Evolutionary conservation across 2,113 vertebrate species (phyloP), one percentile per base, ranked within the genome.

Genomic region (Varanus salvator): DNA sequence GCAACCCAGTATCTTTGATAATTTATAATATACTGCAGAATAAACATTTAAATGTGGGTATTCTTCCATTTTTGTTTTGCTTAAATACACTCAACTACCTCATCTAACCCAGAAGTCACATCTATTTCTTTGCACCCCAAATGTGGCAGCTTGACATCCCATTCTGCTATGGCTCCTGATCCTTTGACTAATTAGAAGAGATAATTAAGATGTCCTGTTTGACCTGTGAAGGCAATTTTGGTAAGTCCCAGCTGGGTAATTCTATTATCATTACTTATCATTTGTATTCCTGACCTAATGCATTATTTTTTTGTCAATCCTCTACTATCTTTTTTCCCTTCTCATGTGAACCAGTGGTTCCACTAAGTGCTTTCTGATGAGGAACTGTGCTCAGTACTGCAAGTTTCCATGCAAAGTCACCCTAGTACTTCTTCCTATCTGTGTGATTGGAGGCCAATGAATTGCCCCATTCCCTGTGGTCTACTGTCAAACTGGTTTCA

Each of bases 401-500:
- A 34, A 52, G 29, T 60, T 72, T 75, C 74, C 14, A 72, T n/a
- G 25, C 44, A 57, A 89, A 80, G 34, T 3, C 23, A 69, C 85
- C 2, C 75, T 15, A 78, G 34, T 23, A 71, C 83, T 80, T 85
- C 83, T 64, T 85, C 88, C 71, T 90, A 80, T 85, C 80, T 85
- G 75, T 57, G 77, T 54, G 23, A 38, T 80, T 77, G 4, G 4
- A 71, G 60, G 31, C 15, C 52, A 60, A 85, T 5, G 15, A 5
- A 60, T 80, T 48, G 57, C 5, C 60, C 60, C 50, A 4, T n/a
- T 38, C 38, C 78, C 25, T 44, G 64, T 6, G 85, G 7, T 78
- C 82, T 80, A 60, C n/a, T 77, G 64, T 68, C 88, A 85, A 57
- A 57, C 64, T 90, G 72, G 83, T 90, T 85, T 85, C 50, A 85